These are phyloP conservation scores for Grapholita molesta DNA, from an alignment of 1,140 invertebrate species.

Conservation along the genomic window DNA sequence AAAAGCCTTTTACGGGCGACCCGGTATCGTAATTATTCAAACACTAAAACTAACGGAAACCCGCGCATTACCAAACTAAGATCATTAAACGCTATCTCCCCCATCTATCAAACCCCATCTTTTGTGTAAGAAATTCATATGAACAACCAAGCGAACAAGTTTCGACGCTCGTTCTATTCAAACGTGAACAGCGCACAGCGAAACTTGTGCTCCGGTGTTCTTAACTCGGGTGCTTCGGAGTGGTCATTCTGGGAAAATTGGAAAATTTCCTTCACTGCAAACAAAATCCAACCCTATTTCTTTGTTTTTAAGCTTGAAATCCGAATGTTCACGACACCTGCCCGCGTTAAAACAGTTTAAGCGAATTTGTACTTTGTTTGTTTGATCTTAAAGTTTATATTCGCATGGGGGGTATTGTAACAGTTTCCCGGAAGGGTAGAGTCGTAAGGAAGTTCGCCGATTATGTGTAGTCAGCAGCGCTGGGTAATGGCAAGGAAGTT, in stretches of 20 bases:
- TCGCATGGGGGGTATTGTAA: slow-evolving; percentile 31
- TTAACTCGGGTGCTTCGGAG: slow-evolving; percentile 69
- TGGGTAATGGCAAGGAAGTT: slow-evolving; percentile 77
- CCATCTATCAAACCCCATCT: slow-evolving; percentile 70
- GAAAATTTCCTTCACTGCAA: slow-evolving; percentile 37
- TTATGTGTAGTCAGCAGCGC: slow-evolving; percentile 76
- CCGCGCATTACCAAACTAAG: slow-evolving; percentile 74
- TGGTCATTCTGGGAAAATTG: slow-evolving; percentile 71
- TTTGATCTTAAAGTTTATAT: slow-evolving; percentile 31
- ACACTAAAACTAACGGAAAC: slow-evolving; percentile 52
- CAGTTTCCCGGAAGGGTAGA: slow-evolving; percentile 70
- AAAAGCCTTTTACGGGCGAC: slow-evolving; percentile 12
- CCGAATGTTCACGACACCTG: slow-evolving; percentile 29
- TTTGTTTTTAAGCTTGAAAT: slow-evolving; percentile 27
- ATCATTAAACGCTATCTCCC: slow-evolving; percentile 72
- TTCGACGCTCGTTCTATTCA: slow-evolving; percentile 67
- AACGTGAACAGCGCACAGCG: slow-evolving; percentile 64
- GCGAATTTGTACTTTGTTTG: background rate
- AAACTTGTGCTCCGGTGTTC: slow-evolving; percentile 71
- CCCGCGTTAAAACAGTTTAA: slow-evolving; percentile 21
- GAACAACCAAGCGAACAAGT: slow-evolving; percentile 66
- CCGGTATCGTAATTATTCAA: slow-evolving; percentile 11
- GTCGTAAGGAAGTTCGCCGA: slow-evolving; percentile 76
- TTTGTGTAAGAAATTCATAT: slow-evolving; percentile 70
- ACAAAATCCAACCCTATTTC: slow-evolving; percentile 38